A percentile compares a stretch with the other conserved stretches of the same genome.
Conservation (phyloP, 2,113 vertebrate genomes). For the Gavialis gangeticus region DNA sequence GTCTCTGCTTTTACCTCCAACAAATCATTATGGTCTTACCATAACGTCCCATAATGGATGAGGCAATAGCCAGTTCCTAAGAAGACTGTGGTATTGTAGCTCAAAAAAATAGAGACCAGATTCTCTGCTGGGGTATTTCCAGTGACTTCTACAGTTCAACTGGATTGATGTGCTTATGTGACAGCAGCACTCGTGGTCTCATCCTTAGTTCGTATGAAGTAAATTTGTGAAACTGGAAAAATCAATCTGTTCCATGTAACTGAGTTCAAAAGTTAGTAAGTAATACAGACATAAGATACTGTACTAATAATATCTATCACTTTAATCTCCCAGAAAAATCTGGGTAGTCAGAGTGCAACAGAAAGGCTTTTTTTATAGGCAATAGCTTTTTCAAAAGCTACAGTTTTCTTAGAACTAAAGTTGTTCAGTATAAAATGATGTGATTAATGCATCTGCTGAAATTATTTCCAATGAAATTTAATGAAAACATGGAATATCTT, state of each 20-base stretch:
- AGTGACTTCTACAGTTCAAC: background rate
- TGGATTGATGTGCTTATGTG: background rate
- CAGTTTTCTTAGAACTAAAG: background rate
- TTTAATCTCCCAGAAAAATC: background rate
- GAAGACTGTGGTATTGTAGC: background rate
- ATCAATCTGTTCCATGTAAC: background rate
- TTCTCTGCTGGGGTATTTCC: background rate
- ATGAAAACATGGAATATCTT: background rate
- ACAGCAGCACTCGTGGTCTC: background rate
- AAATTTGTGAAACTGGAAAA: background rate
- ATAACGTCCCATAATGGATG: background rate
- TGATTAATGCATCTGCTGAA: constrained; percentile 36
- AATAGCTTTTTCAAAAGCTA: background rate
- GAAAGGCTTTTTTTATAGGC: background rate
- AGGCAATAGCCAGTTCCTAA: background rate
- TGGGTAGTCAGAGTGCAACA: background rate
- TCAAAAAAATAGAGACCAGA: background rate
- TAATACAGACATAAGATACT: background rate
- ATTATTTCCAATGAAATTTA: background rate
- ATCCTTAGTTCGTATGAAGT: background rate
- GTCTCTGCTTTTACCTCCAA: background rate
- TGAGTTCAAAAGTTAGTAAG: background rate
- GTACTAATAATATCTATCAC: background rate
- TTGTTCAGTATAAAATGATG: background rate
- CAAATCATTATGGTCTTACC: background rate